Evolutionary conservation across 2,797 vertebrate genomes (phyloP), one percentile per base, ranked within the genome.

Genomic region (Acestrorhynchus altus): DNA sequence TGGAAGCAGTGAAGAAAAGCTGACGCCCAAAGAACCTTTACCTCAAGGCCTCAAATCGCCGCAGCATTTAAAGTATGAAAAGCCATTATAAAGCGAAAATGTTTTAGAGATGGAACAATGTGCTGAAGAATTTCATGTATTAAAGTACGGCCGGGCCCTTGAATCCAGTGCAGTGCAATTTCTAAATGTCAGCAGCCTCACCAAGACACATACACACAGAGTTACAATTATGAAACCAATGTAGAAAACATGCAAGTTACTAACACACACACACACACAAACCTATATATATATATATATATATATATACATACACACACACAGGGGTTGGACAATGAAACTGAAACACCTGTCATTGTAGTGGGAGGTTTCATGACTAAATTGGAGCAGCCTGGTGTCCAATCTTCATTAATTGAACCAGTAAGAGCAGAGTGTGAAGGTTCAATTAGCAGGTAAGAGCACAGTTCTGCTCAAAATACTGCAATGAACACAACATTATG

Each of bases 71-170:
- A 20, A 61, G 70, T 72, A 20, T 52, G 54, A 76, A 72, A 67
- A 20, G 46, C 44, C 4, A 56, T 66, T 69, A 73, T 66, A 63
- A 40, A 63, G 11, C 15, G 24, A 60, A 71, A 76, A 68, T n/a
- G 11, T 76, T 81, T 76, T 52, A 68, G 46, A 64, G 40, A 61
- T 70, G 16, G 67, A 49, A 57, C n/a, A 81, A 71, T 81, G 44
- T 72, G 42, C 40, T 39, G 44, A 81, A 67, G 54, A 44, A 77
- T 60, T 54, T 66, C 52, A 22, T 49, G 76, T 70, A 74, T 78
- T 70, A 67, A 73, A 65, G 22, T 18, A 44, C 11, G 12, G 0
- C 35, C 24, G 22, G 64, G 51, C 59, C 66, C 18, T 83, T 64
- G 42, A 60, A 79, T 60, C 49, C n/a, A 74, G 57, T 26, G 57